Percentiles rank a stretch among this genome's conserved stretches.
phyloP scores from a whole-genome alignment of 1,140 invertebrate genomes.

The Zaprionus taronus region DNA sequence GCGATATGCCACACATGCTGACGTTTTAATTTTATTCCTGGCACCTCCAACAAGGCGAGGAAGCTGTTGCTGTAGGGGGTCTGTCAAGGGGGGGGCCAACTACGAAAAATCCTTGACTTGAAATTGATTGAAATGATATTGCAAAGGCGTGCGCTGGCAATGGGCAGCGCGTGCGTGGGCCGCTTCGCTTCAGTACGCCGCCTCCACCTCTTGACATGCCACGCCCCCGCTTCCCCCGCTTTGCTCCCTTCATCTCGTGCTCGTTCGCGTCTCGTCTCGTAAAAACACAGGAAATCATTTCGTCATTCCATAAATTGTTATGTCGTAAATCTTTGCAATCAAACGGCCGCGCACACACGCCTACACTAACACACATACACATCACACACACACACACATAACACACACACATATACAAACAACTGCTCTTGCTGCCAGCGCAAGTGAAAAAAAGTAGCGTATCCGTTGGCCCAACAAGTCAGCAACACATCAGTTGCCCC shows the following conservation, averaged over 20 bases:
- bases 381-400: slow-evolving; percentile 10
- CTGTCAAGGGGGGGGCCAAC: neutral
- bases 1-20: slow-evolving; percentile 60
- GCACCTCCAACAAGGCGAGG: neutral
- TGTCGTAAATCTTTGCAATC: slow-evolving; percentile 82
- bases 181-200: slow-evolving; percentile 5
- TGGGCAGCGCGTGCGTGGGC: slow-evolving; percentile 49
- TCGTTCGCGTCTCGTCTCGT: slow-evolving; percentile 38
- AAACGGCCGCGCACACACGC: slow-evolving; percentile 65
- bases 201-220: neutral
- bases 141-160: slow-evolving; percentile 68
- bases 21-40: slow-evolving; percentile 82
- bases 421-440: neutral
- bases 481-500: slow-evolving; percentile 27
- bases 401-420: no score
- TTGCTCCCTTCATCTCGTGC: neutral
- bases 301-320: slow-evolving; percentile 83
- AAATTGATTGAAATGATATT: slow-evolving; percentile 83
- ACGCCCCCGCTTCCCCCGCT: no score
- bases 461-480: slow-evolving; percentile 22
- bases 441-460: neutral
- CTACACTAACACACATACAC: slow-evolving; percentile 22
- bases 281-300: slow-evolving; percentile 83
- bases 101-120: slow-evolving; percentile 67
- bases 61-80: neutral